Evolutionary conservation across 2,888 invertebrate species (phyloP).

Genomic region (Parnassius apollo): DNA sequence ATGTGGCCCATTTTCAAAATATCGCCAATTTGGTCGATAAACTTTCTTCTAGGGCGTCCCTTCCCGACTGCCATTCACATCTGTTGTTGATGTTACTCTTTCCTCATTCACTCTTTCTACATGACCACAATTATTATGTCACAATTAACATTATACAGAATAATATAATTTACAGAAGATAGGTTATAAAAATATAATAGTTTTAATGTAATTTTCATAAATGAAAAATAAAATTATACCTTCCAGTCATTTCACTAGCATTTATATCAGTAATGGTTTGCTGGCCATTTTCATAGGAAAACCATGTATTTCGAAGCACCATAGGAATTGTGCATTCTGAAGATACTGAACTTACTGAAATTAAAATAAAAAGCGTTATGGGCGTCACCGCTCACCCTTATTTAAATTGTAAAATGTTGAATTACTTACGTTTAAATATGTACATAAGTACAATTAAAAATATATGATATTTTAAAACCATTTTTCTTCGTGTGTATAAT

Average conservation of each 20-base stretch:
- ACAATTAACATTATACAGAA: too few relatives aligned
- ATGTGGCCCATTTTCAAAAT: too few relatives aligned
- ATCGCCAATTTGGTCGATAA: too few relatives aligned
- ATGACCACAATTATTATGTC: too few relatives aligned
- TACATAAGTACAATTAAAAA: constrained; percentile 13
- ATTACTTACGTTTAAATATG: constrained; percentile 25
- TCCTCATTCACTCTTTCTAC: too few relatives aligned
- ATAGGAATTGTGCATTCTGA: constrained; percentile 87
- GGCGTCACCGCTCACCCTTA: constrained; percentile 58
- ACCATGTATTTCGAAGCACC: constrained; percentile 93
- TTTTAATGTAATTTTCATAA: not conserved
- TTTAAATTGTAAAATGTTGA: not conserved
- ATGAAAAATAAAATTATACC: constrained; percentile 47
- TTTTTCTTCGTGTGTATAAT: not conserved
- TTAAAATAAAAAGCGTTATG: constrained; percentile 37
- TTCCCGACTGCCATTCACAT: too few relatives aligned
- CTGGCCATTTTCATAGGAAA: constrained; percentile 92
- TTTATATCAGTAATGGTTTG: constrained; percentile 92
- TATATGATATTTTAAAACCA: constrained; percentile 5
- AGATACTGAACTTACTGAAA: constrained; percentile 56
- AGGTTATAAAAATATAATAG: too few relatives aligned
- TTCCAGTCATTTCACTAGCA: constrained; percentile 87
- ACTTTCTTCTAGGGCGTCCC: too few relatives aligned
- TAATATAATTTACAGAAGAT: too few relatives aligned
- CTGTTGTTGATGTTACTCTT: too few relatives aligned